Conservation (phyloP, 2,888 invertebrate species). For the Phengaris arion region DNA sequence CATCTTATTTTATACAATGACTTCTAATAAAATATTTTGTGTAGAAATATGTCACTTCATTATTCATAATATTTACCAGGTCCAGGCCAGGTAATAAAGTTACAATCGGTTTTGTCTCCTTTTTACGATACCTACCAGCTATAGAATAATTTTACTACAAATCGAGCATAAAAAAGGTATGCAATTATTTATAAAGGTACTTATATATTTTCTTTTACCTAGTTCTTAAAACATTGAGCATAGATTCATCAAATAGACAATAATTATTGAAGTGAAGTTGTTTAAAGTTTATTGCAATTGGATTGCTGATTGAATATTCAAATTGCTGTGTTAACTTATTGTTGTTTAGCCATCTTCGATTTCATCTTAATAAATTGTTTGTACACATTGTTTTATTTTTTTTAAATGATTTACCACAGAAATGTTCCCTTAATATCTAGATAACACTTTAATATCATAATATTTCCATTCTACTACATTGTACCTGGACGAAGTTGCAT, state of each 20-base stretch:
- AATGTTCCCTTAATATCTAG: too few relatives aligned
- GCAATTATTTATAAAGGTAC: too few relatives aligned
- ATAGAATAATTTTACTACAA: background rate
- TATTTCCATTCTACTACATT: too few relatives aligned
- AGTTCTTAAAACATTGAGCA: background rate
- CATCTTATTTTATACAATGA: too few relatives aligned
- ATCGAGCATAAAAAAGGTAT: too few relatives aligned
- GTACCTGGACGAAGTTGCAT: too few relatives aligned
- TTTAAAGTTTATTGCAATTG: background rate
- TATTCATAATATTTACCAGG: background rate
- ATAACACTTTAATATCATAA: too few relatives aligned
- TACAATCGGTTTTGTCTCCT: background rate
- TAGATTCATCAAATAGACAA: background rate
- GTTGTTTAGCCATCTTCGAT: slow-evolving; percentile 22
- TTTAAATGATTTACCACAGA: background rate
- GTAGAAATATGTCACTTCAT: too few relatives aligned
- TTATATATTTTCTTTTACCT: too few relatives aligned
- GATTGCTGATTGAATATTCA: background rate
- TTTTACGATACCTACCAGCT: background rate
- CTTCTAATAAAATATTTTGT: too few relatives aligned
- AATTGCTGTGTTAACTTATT: slow-evolving; percentile 4
- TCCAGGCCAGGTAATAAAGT: background rate
- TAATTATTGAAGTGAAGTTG: background rate
- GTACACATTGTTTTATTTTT: background rate
- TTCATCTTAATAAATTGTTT: slow-evolving; percentile 26